Conservation (phyloP, 2,797 vertebrate species). For the Glyptemys insculpta region DNA sequence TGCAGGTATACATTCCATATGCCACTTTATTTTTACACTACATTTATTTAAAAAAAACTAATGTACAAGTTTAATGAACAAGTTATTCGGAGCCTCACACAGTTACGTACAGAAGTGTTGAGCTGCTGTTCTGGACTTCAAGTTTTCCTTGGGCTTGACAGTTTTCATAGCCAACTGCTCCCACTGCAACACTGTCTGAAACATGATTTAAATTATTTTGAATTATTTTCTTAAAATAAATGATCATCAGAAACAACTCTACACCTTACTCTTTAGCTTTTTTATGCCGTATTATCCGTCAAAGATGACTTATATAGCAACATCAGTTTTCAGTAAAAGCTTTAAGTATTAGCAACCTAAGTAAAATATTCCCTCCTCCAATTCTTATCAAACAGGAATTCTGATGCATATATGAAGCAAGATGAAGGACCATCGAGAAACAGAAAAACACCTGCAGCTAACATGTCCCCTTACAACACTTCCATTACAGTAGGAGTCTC, state of each 20-base stretch:
- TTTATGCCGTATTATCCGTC: rapidly evolving
- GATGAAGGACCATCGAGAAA: not conserved
- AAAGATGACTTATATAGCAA: not conserved
- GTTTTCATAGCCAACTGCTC: slow-evolving; percentile 85
- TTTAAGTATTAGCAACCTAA: not conserved
- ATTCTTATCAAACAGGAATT: not conserved
- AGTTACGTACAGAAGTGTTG: slow-evolving; percentile 90
- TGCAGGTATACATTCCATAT: not conserved
- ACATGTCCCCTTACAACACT: not conserved
- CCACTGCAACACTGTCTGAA: slow-evolving; percentile 94
- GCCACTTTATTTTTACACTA: too few relatives aligned
- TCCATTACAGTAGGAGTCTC: not conserved
- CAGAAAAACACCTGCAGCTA: not conserved
- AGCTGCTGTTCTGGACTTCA: slow-evolving; percentile 84
- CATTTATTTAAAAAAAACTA: too few relatives aligned
- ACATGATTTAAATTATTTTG: slow-evolving; percentile 18
- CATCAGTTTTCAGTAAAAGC: not conserved
- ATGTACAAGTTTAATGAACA: not conserved
- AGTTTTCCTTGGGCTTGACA: slow-evolving; percentile 81
- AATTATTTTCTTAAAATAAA: not conserved
- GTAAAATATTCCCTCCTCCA: not conserved
- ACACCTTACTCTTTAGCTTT: not conserved
- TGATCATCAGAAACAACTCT: not conserved
- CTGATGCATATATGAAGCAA: not conserved
- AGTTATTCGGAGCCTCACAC: not conserved